Evolutionary conservation across 2,888 invertebrate genomes (phyloP).

Genomic region (Nineta flava): DNA sequence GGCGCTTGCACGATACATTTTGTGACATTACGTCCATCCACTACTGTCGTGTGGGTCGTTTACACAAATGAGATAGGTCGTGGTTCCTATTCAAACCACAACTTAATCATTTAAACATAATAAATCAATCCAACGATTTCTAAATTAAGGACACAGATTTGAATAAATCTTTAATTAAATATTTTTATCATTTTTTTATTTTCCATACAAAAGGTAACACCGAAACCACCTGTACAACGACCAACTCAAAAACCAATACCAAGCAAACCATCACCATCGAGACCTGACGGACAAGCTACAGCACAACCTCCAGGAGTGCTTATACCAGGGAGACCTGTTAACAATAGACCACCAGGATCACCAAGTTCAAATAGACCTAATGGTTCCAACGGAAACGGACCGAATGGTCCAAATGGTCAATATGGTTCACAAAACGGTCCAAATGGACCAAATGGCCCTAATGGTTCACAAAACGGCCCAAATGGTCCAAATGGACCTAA

Average conservation of each 20-base stretch:
- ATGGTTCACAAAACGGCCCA: constrained; percentile 16
- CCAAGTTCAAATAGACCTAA: constrained; percentile 16
- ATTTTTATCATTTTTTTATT: neutral
- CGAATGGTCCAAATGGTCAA: constrained; percentile 14
- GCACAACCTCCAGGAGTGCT: constrained; percentile 11
- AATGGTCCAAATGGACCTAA: constrained; percentile 17
- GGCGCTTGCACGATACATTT: no score
- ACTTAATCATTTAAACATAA: no score
- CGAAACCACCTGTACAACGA: constrained; percentile 5
- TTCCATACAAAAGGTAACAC: neutral
- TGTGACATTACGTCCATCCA: no score
- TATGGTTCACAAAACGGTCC: constrained; percentile 11
- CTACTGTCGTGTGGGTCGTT: no score
- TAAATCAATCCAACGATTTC: no score
- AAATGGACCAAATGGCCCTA: constrained; percentile 11
- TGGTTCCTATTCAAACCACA: no score
- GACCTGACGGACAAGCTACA: constrained; percentile 20
- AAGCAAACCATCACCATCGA: constrained; percentile 3
- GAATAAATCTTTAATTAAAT: neutral
- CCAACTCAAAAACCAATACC: constrained; percentile 5
- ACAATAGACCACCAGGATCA: constrained; percentile 11
- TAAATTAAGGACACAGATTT: constrained; percentile 2
- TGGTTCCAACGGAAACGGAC: constrained; percentile 9
- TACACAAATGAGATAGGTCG: no score
- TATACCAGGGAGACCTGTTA: constrained; percentile 7